A percentile compares a stretch with the other conserved stretches of the same genome.
Evolutionary conservation across 2,797 vertebrate species (phyloP).

Genomic region (Sebastes iracundus): DNA sequence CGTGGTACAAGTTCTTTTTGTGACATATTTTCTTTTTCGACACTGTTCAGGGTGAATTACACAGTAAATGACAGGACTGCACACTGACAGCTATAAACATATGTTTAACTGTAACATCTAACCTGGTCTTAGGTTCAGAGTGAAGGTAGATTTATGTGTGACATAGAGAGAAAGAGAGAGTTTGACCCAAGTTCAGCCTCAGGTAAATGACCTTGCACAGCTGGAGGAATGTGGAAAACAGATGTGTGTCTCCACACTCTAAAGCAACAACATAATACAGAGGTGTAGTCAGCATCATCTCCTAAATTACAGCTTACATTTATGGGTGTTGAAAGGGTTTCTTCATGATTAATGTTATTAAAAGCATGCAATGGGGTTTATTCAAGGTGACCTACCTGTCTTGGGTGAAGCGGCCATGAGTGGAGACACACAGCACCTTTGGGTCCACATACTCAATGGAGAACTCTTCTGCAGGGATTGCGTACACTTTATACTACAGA

Average conservation of each 20-base stretch:
- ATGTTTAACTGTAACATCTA: neutral
- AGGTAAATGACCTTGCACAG: slow-evolving; percentile 38
- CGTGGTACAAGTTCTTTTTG: neutral
- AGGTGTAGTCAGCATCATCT: neutral
- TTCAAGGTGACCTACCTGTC: slow-evolving; percentile 82
- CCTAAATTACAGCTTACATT: slow-evolving; percentile 11
- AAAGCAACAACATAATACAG: neutral
- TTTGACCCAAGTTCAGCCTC: slow-evolving; percentile 35
- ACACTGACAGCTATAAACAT: slow-evolving; percentile 8
- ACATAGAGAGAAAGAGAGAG: slow-evolving; percentile 8
- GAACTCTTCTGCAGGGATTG: slow-evolving; percentile 88
- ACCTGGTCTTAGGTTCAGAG: slow-evolving; percentile 6
- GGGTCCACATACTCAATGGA: slow-evolving; percentile 87
- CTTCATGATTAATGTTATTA: neutral
- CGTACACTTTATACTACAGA: slow-evolving; percentile 88
- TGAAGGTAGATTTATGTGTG: slow-evolving; percentile 10
- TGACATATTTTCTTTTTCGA: neutral
- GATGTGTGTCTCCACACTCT: slow-evolving; percentile 42
- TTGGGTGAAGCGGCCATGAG: slow-evolving; percentile 79
- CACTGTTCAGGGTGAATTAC: neutral
- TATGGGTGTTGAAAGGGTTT: neutral
- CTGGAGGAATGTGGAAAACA: slow-evolving; percentile 62
- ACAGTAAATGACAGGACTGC: slow-evolving; percentile 31
- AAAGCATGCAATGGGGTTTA: neutral
- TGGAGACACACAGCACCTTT: slow-evolving; percentile 87